Evolutionary conservation across 2,888 invertebrate genomes (phyloP).

Genomic region (Cerceris rybyensis): DNA sequence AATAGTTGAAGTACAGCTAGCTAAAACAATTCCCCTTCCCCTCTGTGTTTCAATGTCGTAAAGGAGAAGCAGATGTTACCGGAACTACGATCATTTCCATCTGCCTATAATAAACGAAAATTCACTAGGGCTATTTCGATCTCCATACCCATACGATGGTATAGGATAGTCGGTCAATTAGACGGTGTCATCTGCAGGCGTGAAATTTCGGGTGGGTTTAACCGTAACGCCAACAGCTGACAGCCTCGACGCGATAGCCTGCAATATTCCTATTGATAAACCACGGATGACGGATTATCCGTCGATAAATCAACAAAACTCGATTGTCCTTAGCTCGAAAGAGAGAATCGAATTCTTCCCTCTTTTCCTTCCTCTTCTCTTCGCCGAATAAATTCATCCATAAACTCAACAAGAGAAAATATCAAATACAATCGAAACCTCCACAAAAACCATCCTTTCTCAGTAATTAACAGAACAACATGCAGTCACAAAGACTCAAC

Average conservation of each 20-base stretch:
- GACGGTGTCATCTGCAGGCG: slow-evolving; percentile 68
- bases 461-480: too few relatives aligned
- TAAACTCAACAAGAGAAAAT: not conserved
- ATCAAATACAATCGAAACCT: too few relatives aligned
- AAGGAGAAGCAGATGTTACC: slow-evolving; percentile 40
- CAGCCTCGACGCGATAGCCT: slow-evolving; percentile 56
- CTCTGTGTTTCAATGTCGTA: not conserved
- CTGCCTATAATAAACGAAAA: slow-evolving; percentile 28
- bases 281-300: slow-evolving; percentile 48
- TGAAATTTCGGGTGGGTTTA: slow-evolving; percentile 64
- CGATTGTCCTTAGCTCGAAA: slow-evolving; percentile 28
- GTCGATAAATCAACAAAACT: slow-evolving; percentile 42
- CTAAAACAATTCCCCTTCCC: too few relatives aligned
- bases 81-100: slow-evolving; percentile 52
- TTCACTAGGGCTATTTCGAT: slow-evolving; percentile 32
- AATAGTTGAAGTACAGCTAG: too few relatives aligned
- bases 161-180: slow-evolving; percentile 57
- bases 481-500: too few relatives aligned
- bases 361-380: slow-evolving; percentile 23
- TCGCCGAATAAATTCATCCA: not conserved
- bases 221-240: slow-evolving; percentile 63
- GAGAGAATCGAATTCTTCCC: slow-evolving; percentile 36
- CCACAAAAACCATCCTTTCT: too few relatives aligned
- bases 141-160: slow-evolving; percentile 49
- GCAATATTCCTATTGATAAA: slow-evolving; percentile 56